A percentile compares a stretch with the other conserved stretches of the same genome.
These are phyloP conservation scores for Lytechinus pictus DNA, from an alignment of 35 echinoderm and acorn worm species.

Conservation along the genomic window DNA sequence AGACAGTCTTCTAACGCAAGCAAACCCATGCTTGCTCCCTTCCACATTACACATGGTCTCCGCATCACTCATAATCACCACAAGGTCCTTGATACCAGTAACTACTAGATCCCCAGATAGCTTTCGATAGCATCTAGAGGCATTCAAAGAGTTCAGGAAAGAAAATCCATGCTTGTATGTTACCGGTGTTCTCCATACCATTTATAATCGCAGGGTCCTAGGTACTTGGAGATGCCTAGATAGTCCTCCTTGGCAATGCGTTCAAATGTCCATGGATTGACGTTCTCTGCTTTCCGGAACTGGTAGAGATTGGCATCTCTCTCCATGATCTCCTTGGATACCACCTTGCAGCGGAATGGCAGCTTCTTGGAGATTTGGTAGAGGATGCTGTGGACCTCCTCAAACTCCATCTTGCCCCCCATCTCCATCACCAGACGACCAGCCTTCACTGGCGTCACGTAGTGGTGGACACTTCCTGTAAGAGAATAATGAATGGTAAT, in stretches of 20 bases:
- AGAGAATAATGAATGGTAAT: background rate
- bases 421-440: conserved; percentile 84
- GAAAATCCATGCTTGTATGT: background rate
- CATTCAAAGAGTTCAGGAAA: background rate
- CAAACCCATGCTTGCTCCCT: no score
- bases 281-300: conserved; percentile 55
- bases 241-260: conserved; percentile 87
- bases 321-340: conserved; percentile 72
- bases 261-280: conserved; percentile 96
- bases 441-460: conserved; percentile 89
- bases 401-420: conserved; percentile 75
- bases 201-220: conserved; percentile 94
- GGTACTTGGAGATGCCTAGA: conserved; percentile 80
- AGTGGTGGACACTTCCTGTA: conserved; percentile 89
- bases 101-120: no score
- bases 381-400: conserved; percentile 71
- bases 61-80: no score
- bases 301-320: conserved; percentile 32
- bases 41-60: no score
- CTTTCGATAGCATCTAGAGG: no score
- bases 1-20: no score
- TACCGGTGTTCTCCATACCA: conserved; percentile 88
- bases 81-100: no score
- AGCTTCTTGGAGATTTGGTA: conserved; percentile 80
- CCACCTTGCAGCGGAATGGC: conserved; percentile 80